These are phyloP conservation scores for Lepidonotus clava DNA, from an alignment of 2,888 invertebrate species.

Conservation along the genomic window DNA sequence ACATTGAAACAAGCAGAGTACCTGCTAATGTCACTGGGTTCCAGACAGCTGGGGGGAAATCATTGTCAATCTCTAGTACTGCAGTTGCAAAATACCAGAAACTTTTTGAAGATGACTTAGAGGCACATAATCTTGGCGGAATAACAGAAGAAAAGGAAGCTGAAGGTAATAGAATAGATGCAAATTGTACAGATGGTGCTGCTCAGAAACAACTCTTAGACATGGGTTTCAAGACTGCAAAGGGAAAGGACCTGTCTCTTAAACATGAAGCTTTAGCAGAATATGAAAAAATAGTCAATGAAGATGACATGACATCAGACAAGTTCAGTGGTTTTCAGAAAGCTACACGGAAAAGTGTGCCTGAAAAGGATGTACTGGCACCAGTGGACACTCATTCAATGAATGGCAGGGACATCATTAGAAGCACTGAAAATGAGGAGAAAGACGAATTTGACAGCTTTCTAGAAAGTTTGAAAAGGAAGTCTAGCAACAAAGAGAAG, in stretches of 20 bases:
- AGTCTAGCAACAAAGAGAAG: background rate
- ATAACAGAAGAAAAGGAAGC: background rate
- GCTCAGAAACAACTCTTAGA: too few relatives aligned
- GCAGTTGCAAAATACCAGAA: background rate
- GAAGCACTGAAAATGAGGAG: background rate
- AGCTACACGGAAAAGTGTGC: too few relatives aligned
- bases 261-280: background rate
- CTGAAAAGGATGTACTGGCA: background rate
- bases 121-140: too few relatives aligned
- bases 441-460: background rate
- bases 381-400: background rate
- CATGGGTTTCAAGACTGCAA: background rate
- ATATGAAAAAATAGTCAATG: background rate
- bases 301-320: background rate
- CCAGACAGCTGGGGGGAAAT: background rate
- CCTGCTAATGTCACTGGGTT: too few relatives aligned
- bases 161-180: background rate
- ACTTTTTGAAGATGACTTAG: background rate
- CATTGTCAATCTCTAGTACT: background rate
- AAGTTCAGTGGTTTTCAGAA: slow-evolving; percentile 39
- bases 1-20: too few relatives aligned
- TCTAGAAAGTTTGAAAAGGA: slow-evolving; percentile 8
- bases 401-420: background rate
- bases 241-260: background rate
- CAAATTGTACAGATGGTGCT: too few relatives aligned